These are phyloP conservation scores for Eilema depressum DNA, from an alignment of 2,888 invertebrate genomes.

Conservation along the genomic window DNA sequence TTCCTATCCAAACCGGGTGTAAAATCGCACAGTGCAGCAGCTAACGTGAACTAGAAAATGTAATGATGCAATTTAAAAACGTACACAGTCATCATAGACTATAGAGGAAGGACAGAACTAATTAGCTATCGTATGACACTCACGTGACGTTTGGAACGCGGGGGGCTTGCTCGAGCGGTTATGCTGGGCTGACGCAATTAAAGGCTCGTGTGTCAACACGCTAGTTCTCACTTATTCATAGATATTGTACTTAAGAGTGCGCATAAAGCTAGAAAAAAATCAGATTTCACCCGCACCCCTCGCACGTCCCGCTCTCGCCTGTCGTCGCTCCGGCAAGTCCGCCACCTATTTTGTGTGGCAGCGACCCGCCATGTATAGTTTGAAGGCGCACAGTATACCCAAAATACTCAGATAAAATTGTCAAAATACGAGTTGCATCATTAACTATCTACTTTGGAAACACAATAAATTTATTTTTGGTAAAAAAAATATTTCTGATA, in stretches of 20 bases:
- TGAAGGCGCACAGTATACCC: no score
- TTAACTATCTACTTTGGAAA: no score
- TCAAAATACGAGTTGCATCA: no score
- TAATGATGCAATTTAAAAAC: not conserved
- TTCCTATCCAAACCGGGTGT: not conserved
- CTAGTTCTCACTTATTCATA: not conserved
- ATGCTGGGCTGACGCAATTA: conserved; percentile 8
- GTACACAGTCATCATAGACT: not conserved
- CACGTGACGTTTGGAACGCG: not conserved
- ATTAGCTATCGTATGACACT: conserved; percentile 7
- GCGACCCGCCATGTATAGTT: no score
- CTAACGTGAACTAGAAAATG: not conserved
- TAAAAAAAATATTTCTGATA: no score
- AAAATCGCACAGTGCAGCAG: not conserved
- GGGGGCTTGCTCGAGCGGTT: not conserved
- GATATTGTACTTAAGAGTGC: not conserved
- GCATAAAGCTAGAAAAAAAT: no score
- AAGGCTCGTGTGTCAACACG: not conserved
- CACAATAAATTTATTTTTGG: no score
- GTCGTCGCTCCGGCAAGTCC: no score
- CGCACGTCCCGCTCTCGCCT: no score
- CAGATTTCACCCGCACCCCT: no score
- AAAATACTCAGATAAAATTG: no score
- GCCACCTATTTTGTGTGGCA: no score
- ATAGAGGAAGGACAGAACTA: conserved; percentile 1